Percentiles rank a stretch among this genome's conserved stretches.
phyloP scores from a whole-genome alignment of 2,888 invertebrate species.

The Rhamphomyia laevipes region DNA sequence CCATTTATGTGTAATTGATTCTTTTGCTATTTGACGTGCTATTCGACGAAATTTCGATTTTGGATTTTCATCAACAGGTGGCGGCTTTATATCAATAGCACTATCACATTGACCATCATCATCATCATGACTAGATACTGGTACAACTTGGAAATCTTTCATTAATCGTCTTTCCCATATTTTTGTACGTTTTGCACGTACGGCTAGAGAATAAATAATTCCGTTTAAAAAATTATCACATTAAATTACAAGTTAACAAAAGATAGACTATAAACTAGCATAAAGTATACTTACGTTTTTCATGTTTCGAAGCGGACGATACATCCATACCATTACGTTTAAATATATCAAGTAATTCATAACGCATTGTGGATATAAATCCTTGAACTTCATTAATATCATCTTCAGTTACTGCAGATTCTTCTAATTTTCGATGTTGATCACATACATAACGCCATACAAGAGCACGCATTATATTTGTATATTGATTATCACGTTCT shows the following conservation, averaged over 20 bases:
- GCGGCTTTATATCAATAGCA: constrained; percentile 17
- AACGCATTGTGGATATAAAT: constrained; percentile 84
- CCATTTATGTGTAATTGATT: constrained; percentile 62
- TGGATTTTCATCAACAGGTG: constrained; percentile 46
- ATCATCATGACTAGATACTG: constrained; percentile 38
- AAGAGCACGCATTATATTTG: constrained; percentile 75
- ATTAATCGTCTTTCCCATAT: constrained; percentile 79
- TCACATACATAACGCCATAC: constrained; percentile 88
- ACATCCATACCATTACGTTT: constrained; percentile 80
- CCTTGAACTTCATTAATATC: constrained; percentile 89
- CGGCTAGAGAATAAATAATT: constrained; percentile 38
- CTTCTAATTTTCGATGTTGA: constrained; percentile 72
- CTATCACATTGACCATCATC: constrained; percentile 28
- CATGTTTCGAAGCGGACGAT: constrained; percentile 57
- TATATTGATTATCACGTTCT: constrained; percentile 58
- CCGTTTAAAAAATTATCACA: neutral
- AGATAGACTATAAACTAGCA: neutral
- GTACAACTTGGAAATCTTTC: constrained; percentile 79
- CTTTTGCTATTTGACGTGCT: constrained; percentile 59
- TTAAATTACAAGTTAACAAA: neutral
- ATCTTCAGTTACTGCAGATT: constrained; percentile 83
- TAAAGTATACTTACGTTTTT: constrained; percentile 52
- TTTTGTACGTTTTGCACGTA: constrained; percentile 65
- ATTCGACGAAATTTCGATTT: constrained; percentile 59
- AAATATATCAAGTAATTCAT: constrained; percentile 82